Evolutionary conservation across 2,888 invertebrate species (phyloP).

Genomic region (Aleiodes leptofemur): DNA sequence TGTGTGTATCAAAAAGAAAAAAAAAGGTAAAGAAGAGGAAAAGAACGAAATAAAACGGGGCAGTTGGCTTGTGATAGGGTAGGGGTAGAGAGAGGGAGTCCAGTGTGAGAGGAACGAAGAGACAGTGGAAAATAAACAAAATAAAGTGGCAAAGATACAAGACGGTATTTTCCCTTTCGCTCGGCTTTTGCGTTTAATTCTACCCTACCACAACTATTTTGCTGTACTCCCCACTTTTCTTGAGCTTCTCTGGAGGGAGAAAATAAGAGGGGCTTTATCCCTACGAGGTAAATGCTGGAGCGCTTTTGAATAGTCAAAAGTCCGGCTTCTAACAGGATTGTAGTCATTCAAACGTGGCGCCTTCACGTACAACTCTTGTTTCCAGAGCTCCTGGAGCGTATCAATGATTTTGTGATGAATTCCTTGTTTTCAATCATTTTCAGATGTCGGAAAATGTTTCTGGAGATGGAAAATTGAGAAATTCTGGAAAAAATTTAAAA

Average conservation of each 20-base stretch:
- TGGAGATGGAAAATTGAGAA: too few species aligned
- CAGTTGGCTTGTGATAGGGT: slow-evolving; percentile 46
- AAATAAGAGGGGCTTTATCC: slow-evolving; percentile 11
- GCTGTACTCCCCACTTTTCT: slow-evolving; percentile 44
- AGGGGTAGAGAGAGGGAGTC: slow-evolving; percentile 67
- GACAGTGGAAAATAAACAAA: slow-evolving; percentile 66
- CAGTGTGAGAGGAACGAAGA: slow-evolving; percentile 65
- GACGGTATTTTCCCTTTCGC: slow-evolving; percentile 74
- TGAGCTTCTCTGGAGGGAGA: slow-evolving; percentile 29
- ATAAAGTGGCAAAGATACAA: slow-evolving; percentile 59
- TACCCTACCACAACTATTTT: slow-evolving; percentile 50
- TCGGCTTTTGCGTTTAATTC: slow-evolving; percentile 52
- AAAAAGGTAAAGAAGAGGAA: slow-evolving; percentile 60
- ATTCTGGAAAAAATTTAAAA: too few species aligned
- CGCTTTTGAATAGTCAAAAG: slow-evolving; percentile 28
- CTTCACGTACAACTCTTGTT: background rate
- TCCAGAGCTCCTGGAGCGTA: background rate
- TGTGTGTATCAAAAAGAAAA: slow-evolving; percentile 72
- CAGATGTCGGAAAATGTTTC: too few species aligned
- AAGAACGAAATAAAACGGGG: slow-evolving; percentile 50
- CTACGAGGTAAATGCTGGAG: slow-evolving; percentile 10
- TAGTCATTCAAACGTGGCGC: slow-evolving; percentile 8
- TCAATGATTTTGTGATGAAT: slow-evolving; percentile 1
- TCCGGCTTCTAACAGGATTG: slow-evolving; percentile 6
- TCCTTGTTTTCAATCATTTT: background rate